phyloP scores from a whole-genome alignment of 2,797 vertebrate species.

The Onychomys torridus region DNA sequence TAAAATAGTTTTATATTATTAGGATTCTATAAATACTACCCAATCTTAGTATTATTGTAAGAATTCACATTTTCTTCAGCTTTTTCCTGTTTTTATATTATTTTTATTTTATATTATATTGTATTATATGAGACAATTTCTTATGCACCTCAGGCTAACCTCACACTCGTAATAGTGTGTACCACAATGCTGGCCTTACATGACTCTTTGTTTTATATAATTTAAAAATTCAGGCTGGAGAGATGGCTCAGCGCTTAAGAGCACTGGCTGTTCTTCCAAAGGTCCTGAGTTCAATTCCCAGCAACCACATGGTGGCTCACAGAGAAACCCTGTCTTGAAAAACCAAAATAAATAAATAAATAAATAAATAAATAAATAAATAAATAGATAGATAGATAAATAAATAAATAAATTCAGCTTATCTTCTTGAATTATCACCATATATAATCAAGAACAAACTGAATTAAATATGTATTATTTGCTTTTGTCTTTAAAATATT shows the following conservation, averaged over 20 bases:
- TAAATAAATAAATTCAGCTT: not conserved
- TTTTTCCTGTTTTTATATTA: not conserved
- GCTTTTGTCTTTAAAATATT: not conserved
- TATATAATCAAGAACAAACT: conserved; percentile 2
- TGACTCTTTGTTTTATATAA: not conserved
- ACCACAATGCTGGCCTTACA: not conserved
- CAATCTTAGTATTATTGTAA: not conserved
- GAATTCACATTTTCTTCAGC: not conserved
- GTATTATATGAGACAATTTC: not conserved
- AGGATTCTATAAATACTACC: not conserved
- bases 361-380: conserved; percentile 9
- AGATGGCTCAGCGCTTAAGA: no score
- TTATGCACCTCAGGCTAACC: not conserved
- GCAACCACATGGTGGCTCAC: no score
- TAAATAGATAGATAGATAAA: conserved; percentile 8
- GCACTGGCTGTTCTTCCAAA: no score
- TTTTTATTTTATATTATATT: not conserved
- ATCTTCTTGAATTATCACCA: not conserved
- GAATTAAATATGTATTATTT: not conserved
- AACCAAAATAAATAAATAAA: no score
- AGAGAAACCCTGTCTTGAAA: no score
- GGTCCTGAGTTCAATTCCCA: no score
- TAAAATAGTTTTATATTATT: not conserved
- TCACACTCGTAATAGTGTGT: not conserved
- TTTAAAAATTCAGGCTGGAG: not conserved